Percentiles rank a stretch among this genome's conserved stretches.
phyloP scores from a whole-genome alignment of 2,113 vertebrate genomes.

The Meriones unguiculatus region DNA sequence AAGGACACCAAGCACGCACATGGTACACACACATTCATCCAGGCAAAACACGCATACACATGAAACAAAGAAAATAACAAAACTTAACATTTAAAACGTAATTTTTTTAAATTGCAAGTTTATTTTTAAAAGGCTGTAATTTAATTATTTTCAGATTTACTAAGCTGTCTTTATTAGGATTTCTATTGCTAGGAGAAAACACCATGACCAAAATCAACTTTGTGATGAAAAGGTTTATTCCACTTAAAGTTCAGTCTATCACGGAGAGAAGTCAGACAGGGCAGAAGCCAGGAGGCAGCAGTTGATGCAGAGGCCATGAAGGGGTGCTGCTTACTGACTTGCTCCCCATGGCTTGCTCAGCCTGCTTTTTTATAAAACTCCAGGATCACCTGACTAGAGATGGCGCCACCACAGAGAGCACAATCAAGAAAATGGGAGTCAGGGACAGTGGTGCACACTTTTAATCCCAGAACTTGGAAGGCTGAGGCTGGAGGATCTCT shows the following conservation, averaged over 20 bases:
- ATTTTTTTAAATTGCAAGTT: neutral
- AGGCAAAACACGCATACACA: neutral
- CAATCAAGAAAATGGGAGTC: neutral
- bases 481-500: neutral
- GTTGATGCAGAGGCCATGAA: neutral
- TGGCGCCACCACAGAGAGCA: neutral
- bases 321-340: neutral
- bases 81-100: neutral
- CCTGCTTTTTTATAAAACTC: neutral
- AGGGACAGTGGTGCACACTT: neutral
- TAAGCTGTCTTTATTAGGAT: neutral
- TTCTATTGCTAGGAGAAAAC: neutral
- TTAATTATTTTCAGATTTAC: slow-evolving; percentile 52
- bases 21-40: neutral
- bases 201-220: neutral
- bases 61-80: neutral
- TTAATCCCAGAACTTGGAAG: neutral
- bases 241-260: neutral
- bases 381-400: neutral
- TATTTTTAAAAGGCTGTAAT: neutral
- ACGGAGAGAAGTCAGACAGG: neutral
- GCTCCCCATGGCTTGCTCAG: neutral
- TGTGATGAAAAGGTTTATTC: neutral
- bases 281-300: neutral
- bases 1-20: neutral